A percentile compares a stretch with the other conserved stretches of the same genome.
Evolutionary conservation across 2,888 invertebrate species (phyloP).

Genomic region (Melinaea marsaeus): DNA sequence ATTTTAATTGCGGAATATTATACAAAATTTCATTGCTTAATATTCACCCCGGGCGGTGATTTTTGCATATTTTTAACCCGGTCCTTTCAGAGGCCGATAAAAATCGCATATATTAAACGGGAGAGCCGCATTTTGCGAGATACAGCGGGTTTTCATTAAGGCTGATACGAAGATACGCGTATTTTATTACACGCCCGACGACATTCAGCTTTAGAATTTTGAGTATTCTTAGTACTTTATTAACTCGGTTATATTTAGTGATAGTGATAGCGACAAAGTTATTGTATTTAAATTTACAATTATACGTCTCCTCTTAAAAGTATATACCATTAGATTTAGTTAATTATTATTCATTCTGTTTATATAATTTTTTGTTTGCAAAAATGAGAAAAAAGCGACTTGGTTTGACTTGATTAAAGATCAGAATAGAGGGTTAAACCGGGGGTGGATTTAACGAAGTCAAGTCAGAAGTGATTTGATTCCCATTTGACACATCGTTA

Average conservation of each 20-base stretch:
- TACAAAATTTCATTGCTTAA: conserved; percentile 75
- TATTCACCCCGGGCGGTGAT: conserved; percentile 73
- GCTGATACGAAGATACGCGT: conserved; percentile 62
- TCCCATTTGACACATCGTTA: conserved; percentile 44
- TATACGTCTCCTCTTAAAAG: no score
- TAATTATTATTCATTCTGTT: neutral
- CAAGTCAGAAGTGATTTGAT: conserved; percentile 35
- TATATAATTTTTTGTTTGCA: neutral
- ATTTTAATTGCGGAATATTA: conserved; percentile 78
- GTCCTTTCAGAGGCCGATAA: conserved; percentile 57
- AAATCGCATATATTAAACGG: conserved; percentile 69
- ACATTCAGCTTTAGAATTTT: conserved; percentile 9
- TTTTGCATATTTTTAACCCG: conserved; percentile 76
- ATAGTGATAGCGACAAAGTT: no score
- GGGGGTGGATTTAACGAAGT: conserved; percentile 35
- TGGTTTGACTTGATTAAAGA: conserved; percentile 18
- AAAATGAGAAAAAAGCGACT: conserved; percentile 2
- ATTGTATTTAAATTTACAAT: no score
- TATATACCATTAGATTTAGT: neutral
- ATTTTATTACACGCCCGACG: conserved; percentile 53
- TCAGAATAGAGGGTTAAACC: conserved; percentile 30
- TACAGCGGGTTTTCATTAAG: conserved; percentile 65
- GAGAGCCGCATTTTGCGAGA: conserved; percentile 51
- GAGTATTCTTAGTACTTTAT: conserved; percentile 15
- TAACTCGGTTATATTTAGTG: neutral